phyloP scores from a whole-genome alignment of 2,113 vertebrate species.

The Poeciliopsis turrubarensis region DNA sequence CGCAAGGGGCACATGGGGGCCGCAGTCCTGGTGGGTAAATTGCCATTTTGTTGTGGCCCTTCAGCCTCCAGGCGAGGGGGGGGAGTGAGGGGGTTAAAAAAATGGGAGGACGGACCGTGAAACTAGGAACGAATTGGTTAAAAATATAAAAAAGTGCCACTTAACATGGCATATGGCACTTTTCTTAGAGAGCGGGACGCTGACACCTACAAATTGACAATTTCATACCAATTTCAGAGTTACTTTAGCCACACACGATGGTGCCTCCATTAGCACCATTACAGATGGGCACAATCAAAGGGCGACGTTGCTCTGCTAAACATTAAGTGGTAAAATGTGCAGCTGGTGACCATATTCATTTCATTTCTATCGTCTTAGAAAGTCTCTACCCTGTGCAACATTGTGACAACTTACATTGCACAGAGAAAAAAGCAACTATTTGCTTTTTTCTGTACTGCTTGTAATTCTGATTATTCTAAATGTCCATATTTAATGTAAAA shows the following conservation, averaged over 20 bases:
- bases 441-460: too few relatives aligned
- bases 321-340: neutral
- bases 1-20: constrained; percentile 67
- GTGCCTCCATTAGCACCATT: neutral
- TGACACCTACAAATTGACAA: constrained; percentile 82
- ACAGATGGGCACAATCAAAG: neutral
- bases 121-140: constrained; percentile 81
- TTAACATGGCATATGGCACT: constrained; percentile 76
- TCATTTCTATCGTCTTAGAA: neutral
- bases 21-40: constrained; percentile 73
- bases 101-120: constrained; percentile 80
- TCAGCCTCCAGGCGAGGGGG: constrained; percentile 68
- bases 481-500: neutral
- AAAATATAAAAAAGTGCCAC: constrained; percentile 61
- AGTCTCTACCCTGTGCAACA: neutral
- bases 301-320: neutral
- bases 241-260: constrained; percentile 75
- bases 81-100: constrained; percentile 32
- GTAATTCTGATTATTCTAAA: too few relatives aligned
- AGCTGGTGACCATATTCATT: neutral
- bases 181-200: constrained; percentile 54
- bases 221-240: constrained; percentile 82
- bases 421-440: too few relatives aligned
- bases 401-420: too few relatives aligned
- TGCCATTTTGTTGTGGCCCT: constrained; percentile 76